A percentile compares a stretch with the other conserved stretches of the same genome.
phyloP scores from a whole-genome alignment of 2,888 invertebrate genomes.

The Phortica okadai region DNA sequence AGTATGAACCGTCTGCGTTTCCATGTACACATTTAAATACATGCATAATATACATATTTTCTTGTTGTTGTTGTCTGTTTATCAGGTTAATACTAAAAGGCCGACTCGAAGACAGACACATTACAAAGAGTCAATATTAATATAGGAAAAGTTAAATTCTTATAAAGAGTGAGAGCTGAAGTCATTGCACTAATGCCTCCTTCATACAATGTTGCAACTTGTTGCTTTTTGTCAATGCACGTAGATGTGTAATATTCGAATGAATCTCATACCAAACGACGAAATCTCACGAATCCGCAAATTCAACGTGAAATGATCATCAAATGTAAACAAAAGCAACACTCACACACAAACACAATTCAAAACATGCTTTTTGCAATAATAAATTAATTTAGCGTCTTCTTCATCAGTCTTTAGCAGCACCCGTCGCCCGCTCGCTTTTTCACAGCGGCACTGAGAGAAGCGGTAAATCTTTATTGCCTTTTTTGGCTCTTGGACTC shows the following conservation, averaged over 20 bases:
- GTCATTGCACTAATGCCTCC: neutral
- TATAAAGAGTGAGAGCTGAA: neutral
- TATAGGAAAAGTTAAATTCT: no score
- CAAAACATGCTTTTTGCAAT: constrained; percentile 26
- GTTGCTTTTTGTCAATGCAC: neutral
- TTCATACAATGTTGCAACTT: constrained; percentile 2
- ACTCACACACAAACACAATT: constrained; percentile 46
- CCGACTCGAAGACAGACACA: constrained; percentile 61
- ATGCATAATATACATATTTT: no score
- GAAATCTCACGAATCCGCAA: no score
- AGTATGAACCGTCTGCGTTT: no score
- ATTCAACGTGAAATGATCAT: no score
- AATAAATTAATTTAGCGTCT: no score
- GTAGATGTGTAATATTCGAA: no score
- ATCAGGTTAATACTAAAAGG: constrained; percentile 20
- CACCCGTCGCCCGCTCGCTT: neutral
- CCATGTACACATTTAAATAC: no score
- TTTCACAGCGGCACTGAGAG: constrained; percentile 3
- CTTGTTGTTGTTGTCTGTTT: constrained; percentile 16
- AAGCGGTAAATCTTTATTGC: constrained; percentile 74
- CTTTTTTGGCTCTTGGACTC: constrained; percentile 77
- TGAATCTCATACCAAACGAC: no score
- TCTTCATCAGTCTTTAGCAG: neutral
- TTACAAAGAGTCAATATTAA: neutral
- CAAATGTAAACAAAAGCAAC: constrained; percentile 32